Evolutionary conservation across 2,888 invertebrate genomes (phyloP), one percentile per base, ranked within the genome.

Genomic region (Tolmerus cingulatus): DNA sequence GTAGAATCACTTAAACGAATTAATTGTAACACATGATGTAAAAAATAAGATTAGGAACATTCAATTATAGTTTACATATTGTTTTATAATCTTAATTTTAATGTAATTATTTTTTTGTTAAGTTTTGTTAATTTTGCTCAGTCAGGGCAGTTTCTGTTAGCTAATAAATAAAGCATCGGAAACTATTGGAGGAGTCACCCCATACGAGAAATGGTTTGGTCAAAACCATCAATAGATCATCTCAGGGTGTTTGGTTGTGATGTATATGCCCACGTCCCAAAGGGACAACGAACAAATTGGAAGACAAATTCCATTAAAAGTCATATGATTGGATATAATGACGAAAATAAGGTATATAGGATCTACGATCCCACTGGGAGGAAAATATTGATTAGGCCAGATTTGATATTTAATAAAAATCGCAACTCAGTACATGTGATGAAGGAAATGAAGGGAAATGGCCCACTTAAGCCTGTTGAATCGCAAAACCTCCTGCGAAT

Each of bases 151-250:
- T n/a, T n/a, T n/a, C n/a, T n/a, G n/a, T n/a, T n/a, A n/a, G n/a
- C n/a, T n/a, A n/a, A n/a, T n/a, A n/a, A n/a, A n/a, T n/a, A n/a
- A n/a, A 0, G 90, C 89, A 43, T 40, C 76, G 37, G 34, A 40
- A 9, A 82, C 88, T 12, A 84, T 89, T 43, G 79, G 87, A 34
- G 82, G 87, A n/a, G 88, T 88, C 79, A 89, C 89, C 34, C 90
- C 90, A 9, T 89, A 88, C 74, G 89, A 90, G 74, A 85, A 89
- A 40, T 90, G 90, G 90, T 87, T 81, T 87, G 88, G 86, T 87
- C 88, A 86, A 87, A 87, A 55, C 90, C n/a, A 89, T 74, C 86
- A 51, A 43, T 88, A 5, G 51, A 34, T 37, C 87, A 88, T 86
- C 74, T 89, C 1, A 74, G 85, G 86, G 81, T 88, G 55, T 89